phyloP scores from a whole-genome alignment of 2,797 vertebrate species.

The Leptatherina wallacei region DNA sequence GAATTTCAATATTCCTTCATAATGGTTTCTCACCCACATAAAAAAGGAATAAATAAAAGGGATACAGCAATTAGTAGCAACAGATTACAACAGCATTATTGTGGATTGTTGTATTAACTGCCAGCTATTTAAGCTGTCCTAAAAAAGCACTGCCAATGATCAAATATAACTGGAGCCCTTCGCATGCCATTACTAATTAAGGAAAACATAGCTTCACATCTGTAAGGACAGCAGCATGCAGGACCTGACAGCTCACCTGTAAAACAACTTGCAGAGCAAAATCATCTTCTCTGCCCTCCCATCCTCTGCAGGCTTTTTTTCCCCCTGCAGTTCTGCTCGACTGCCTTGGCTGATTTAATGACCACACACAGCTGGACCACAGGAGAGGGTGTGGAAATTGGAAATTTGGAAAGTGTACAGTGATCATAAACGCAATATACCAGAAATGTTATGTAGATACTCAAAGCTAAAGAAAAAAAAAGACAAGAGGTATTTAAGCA shows the following conservation, averaged over 20 bases:
- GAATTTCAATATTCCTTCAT: constrained; percentile 27
- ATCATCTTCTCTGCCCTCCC: constrained; percentile 35
- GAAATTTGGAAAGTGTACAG: constrained; percentile 41
- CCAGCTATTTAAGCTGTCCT: constrained; percentile 14
- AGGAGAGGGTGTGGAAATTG: constrained; percentile 45
- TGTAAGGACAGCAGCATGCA: constrained; percentile 11
- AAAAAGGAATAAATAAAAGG: constrained; percentile 34
- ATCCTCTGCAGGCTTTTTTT: constrained; percentile 51
- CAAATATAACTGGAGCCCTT: constrained; percentile 15
- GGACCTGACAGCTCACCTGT: constrained; percentile 31
- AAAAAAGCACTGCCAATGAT: constrained; percentile 11
- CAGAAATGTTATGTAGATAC: constrained; percentile 27
- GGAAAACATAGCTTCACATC: constrained; percentile 20
- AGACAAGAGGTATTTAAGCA: constrained; percentile 9
- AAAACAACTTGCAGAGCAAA: constrained; percentile 52
- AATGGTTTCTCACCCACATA: constrained; percentile 32
- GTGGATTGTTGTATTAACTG: constrained; percentile 26
- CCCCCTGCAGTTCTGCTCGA: constrained; percentile 69
- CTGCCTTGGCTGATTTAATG: constrained; percentile 80
- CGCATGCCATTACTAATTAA: constrained; percentile 7
- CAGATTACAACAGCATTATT: constrained; percentile 22
- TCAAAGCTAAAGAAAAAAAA: constrained; percentile 6
- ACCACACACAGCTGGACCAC: constrained; percentile 71
- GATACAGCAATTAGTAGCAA: constrained; percentile 36
- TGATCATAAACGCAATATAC: constrained; percentile 31